Base-by-base conservation (phyloP, 1,140 invertebrate genomes). In the Temnothorax longispinosus region DNA sequence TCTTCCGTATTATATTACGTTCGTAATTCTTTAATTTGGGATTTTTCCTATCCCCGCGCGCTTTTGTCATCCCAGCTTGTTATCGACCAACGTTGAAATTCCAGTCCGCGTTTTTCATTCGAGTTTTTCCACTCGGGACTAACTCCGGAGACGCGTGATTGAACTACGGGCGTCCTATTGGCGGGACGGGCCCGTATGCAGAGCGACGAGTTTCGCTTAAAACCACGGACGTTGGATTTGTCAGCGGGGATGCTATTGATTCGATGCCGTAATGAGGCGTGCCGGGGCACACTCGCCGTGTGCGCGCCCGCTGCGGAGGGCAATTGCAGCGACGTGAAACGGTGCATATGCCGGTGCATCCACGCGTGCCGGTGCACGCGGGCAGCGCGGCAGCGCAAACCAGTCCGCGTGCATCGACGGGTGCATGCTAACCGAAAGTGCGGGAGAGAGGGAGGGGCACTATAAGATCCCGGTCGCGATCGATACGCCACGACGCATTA, bases 201-300 rank as follows among this genome's bases (percentile, higher is more conserved):
- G 41, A 74, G 21, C 54, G 69, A 62, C 18, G 44, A 62, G 56
- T 84, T 75, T 60, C 54, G 44, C 54, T 58, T 84, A 75, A 84
- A 84, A 84, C 32, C 54, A 5, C 69, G 41, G 41, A 62, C 41
- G 52, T 62, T 65, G 85, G 91, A 93, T 92, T 93, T 91, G 92
- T 93, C 91, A 92, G 87, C 89, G 82, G 88, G 86, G 87, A 77
- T 88, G 89, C 89, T 92, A 94, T 94, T 89, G 92, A 93, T 93
- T 93, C 76, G 84, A 52, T 58, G 52, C 72, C 89, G 89, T 93
- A 93, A 94, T 93, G 93, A 93, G 92, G 91, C 90, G 90, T 88
- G 86, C 88, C 77, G 65, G 58, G 76, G 27, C 27, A 56, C 15
- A 71, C 76, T 64, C 47, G 62, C 56, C 62, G 67, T 21, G 41